Evolutionary conservation across 2,797 vertebrate species (phyloP).

Genomic region (Furcifer pardalis): DNA sequence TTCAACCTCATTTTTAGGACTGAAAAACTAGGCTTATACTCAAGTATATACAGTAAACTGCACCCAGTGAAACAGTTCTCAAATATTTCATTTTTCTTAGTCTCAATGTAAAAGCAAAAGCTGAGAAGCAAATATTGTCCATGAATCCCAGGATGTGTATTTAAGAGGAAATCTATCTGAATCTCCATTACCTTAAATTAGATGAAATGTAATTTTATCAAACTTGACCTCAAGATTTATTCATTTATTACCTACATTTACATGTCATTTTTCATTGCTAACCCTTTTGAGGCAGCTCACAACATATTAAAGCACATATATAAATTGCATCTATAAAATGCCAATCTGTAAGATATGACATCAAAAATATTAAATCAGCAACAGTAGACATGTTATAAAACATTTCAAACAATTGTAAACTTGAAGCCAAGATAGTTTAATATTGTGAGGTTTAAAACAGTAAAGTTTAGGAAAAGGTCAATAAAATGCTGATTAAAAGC

Average conservation of each 20-base stretch:
- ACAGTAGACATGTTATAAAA: background rate
- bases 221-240: background rate
- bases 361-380: background rate
- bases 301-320: background rate
- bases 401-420: background rate
- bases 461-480: background rate
- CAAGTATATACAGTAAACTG: too few relatives aligned
- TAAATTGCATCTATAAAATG: background rate
- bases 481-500: background rate
- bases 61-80: background rate
- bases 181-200: background rate
- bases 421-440: background rate
- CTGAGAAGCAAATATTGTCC: background rate
- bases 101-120: background rate
- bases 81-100: background rate
- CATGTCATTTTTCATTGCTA: background rate
- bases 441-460: background rate
- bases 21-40: too few relatives aligned
- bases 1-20: too few relatives aligned
- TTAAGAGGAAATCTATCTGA: slow-evolving; percentile 6
- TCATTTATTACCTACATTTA: background rate
- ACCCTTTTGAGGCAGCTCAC: background rate
- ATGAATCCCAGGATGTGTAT: background rate
- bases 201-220: background rate
- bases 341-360: background rate